phyloP scores from a whole-genome alignment of 1,140 invertebrate species.

The Lasioglossum albipes region DNA sequence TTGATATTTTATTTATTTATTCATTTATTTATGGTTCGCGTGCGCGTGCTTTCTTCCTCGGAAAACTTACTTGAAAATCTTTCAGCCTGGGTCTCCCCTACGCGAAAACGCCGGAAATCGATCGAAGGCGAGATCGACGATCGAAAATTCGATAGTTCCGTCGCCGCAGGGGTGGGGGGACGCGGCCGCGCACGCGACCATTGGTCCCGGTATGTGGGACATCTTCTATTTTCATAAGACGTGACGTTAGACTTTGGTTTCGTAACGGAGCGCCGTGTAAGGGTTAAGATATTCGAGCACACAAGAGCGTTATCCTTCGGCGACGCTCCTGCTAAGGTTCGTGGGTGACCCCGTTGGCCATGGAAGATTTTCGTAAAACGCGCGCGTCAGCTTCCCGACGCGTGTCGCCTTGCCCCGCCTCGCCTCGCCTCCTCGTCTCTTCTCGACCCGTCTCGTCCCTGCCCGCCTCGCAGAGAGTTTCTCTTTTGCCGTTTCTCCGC shows the following conservation, averaged over 20 bases:
- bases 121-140: too few relatives aligned
- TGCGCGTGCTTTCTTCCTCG: too few relatives aligned
- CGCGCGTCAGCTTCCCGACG: background rate
- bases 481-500: constrained; percentile 35
- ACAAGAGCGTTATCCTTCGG: constrained; percentile 17
- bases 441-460: background rate
- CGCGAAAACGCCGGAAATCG: too few relatives aligned
- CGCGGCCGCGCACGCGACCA: too few relatives aligned
- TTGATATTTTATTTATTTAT: too few relatives aligned
- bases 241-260: constrained; percentile 8
- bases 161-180: too few relatives aligned
- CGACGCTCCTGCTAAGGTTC: background rate
- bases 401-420: too few relatives aligned
- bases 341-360: constrained; percentile 45
- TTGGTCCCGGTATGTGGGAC: constrained; percentile 2
- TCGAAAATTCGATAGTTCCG: too few relatives aligned
- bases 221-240: background rate
- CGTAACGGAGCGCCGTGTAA: constrained; percentile 16
- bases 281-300: constrained; percentile 26
- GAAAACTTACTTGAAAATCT: too few relatives aligned
- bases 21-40: too few relatives aligned
- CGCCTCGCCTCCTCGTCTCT: background rate
- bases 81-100: too few relatives aligned
- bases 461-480: constrained; percentile 8
- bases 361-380: constrained; percentile 43